Evolutionary conservation across 1,140 invertebrate genomes (phyloP), one percentile per base, ranked within the genome.

Genomic region (Scaptomyza hsui): DNA sequence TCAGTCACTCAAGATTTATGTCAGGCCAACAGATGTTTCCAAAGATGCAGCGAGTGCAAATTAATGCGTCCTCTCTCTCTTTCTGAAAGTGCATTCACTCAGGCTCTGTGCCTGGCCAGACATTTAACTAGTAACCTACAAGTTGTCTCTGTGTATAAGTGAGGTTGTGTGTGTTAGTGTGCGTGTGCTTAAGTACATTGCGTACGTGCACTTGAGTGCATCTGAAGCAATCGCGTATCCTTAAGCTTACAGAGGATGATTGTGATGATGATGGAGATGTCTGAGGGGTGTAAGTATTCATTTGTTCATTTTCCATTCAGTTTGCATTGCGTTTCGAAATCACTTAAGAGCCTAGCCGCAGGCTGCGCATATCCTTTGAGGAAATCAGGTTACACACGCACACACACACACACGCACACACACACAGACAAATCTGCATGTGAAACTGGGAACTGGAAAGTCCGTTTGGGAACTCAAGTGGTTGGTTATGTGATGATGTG

Each of bases 1-100:
- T 88, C 82, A 88, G 83, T 88, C 82, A 88, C 82, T 88, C 83
- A 82, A 86, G 82, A 88, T 88, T 88, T 88, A 88, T 88, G 83
- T 88, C 82, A 88, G 83, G 78, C 60, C 78, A 88, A 88, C 82
- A 88, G 82, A 88, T 88, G 82, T 88, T 29, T 88, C 44, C 63
- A 64, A n/a, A 37, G 60, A 52, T 37, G 35, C 44, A 18, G 64
- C 62, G 78, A 71, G 78, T 75, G 83, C 67, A 86, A 69, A 61
- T 69, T 74, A 77, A 77, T 76, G 75, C 67, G 59, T 42, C 61
- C 69, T n/a, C 19, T 18, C 70, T 45, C 47, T 42, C 52, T 61
- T 48, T 9, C 26, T 60, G 32, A 24, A 47, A 49, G 39, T 47
- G 19, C 63, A 39, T 42, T 37, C 18, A 51, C 42, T 10, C 53